Evolutionary conservation across 2,888 invertebrate species (phyloP).

Genomic region (Monoplex corrugatus): DNA sequence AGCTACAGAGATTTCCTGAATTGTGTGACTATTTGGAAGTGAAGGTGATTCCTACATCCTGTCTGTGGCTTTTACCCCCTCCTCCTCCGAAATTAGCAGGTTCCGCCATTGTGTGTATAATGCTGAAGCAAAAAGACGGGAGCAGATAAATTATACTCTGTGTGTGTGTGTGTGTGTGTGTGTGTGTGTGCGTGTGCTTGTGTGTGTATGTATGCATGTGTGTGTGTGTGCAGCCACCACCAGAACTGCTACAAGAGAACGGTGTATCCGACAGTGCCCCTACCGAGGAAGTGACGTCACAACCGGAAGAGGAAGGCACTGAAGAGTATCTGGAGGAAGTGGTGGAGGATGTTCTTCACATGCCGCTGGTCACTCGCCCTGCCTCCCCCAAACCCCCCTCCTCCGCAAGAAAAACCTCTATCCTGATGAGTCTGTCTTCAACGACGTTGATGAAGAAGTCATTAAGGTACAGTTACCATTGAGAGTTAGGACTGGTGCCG

Average conservation of each 20-base stretch:
- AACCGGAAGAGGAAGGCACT: neutral
- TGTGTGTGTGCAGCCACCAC: neutral
- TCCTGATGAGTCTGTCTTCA: slow-evolving; percentile 76
- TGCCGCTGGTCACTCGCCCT: slow-evolving; percentile 66
- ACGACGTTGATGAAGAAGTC: slow-evolving; percentile 79
- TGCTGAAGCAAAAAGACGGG: no score
- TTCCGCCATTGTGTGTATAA: no score
- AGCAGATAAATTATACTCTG: no score
- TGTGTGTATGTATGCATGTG: neutral
- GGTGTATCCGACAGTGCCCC: slow-evolving; percentile 10
- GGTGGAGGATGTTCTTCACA: slow-evolving; percentile 75
- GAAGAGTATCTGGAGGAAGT: slow-evolving; percentile 72
- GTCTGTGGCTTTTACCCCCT: no score
- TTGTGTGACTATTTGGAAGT: no score
- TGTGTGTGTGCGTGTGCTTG: neutral
- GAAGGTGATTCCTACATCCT: no score
- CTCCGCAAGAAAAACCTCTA: slow-evolving; percentile 78
- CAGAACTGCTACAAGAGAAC: neutral
- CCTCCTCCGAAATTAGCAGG: no score
- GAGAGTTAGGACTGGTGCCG: no score
- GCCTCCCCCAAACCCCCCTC: slow-evolving; percentile 76
- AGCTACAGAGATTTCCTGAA: no score
- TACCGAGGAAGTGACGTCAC: neutral
- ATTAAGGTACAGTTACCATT: slow-evolving; percentile 64
- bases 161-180: neutral